Evolutionary conservation across 2,888 invertebrate species (phyloP).

Genomic region (Drosophila multiciliata): DNA sequence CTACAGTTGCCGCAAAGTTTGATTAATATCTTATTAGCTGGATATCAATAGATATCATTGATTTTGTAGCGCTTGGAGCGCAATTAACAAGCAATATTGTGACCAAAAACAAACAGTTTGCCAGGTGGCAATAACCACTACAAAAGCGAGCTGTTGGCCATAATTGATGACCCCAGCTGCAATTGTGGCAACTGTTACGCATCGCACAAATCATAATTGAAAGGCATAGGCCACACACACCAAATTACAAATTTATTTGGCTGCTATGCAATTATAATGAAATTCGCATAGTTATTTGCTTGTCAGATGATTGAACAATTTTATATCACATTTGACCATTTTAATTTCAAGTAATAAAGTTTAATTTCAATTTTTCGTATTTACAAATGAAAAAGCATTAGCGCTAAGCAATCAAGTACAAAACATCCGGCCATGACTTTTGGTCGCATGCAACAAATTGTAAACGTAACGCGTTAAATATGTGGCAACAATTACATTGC

Average conservation of each 20-base stretch:
- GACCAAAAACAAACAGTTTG: constrained; percentile 31
- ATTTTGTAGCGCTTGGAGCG: constrained; percentile 9
- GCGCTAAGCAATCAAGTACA: constrained; percentile 37
- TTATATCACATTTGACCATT: constrained; percentile 1
- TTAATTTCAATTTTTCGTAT: constrained; percentile 30
- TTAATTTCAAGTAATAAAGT: constrained; percentile 14
- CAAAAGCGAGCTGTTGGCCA: constrained; percentile 27
- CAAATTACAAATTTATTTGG: constrained; percentile 60
- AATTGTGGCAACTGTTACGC: constrained; percentile 29
- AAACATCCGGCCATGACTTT: constrained; percentile 3
- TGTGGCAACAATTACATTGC: constrained; percentile 12
- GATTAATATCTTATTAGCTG: constrained; percentile 1
- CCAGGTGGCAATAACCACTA: constrained; percentile 28
- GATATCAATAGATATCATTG: neutral
- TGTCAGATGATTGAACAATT: constrained; percentile 2
- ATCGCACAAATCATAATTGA: constrained; percentile 55
- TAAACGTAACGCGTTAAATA: constrained; percentile 5
- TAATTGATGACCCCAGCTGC: constrained; percentile 34
- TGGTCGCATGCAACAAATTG: constrained; percentile 49
- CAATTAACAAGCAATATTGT: constrained; percentile 40
- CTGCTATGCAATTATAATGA: constrained; percentile 62
- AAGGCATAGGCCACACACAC: constrained; percentile 30
- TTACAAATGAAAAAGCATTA: constrained; percentile 45
- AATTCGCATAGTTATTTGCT: constrained; percentile 53
- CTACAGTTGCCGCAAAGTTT: constrained; percentile 1